Percentiles rank a stretch among this genome's conserved stretches.
phyloP scores from a whole-genome alignment of 2,113 vertebrate genomes.

The Nothoprocta perdicaria region DNA sequence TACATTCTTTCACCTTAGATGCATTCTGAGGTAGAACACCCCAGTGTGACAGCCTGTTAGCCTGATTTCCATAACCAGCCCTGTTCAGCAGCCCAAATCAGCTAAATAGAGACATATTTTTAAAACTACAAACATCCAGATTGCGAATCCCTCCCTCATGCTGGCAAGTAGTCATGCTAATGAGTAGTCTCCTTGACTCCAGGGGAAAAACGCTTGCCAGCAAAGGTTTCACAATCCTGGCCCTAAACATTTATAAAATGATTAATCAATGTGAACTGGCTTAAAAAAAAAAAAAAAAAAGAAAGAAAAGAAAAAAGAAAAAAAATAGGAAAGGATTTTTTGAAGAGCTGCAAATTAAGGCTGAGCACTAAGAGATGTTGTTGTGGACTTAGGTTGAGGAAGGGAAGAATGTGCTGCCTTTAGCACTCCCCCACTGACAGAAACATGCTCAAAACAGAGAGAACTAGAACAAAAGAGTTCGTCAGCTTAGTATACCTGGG shows the following conservation, averaged over 20 bases:
- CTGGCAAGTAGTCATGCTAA: conserved; percentile 67
- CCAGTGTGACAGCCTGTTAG: conserved; percentile 36
- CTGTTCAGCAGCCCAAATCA: conserved; percentile 57
- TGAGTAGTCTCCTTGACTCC: conserved; percentile 64
- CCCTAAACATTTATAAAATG: conserved; percentile 43
- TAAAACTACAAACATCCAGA: conserved; percentile 60
- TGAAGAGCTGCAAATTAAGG: neutral
- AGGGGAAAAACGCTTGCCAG: conserved; percentile 57
- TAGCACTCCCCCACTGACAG: neutral
- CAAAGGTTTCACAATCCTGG: conserved; percentile 55
- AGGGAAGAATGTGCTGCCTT: neutral
- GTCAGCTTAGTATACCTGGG: neutral
- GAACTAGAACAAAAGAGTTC: neutral
- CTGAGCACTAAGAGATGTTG: neutral
- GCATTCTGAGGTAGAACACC: conserved; percentile 35
- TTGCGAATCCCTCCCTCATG: conserved; percentile 55
- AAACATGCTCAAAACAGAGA: neutral
- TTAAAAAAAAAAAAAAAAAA: neutral
- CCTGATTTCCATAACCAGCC: conserved; percentile 55
- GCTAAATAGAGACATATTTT: conserved; percentile 69
- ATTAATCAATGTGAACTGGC: conserved; percentile 38
- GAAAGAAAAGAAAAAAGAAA: neutral
- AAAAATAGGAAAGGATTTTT: neutral
- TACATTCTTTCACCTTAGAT: neutral
- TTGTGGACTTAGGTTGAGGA: neutral